These are phyloP conservation scores for Apotomis turbidana DNA, from an alignment of 2,888 invertebrate genomes.

Conservation along the genomic window DNA sequence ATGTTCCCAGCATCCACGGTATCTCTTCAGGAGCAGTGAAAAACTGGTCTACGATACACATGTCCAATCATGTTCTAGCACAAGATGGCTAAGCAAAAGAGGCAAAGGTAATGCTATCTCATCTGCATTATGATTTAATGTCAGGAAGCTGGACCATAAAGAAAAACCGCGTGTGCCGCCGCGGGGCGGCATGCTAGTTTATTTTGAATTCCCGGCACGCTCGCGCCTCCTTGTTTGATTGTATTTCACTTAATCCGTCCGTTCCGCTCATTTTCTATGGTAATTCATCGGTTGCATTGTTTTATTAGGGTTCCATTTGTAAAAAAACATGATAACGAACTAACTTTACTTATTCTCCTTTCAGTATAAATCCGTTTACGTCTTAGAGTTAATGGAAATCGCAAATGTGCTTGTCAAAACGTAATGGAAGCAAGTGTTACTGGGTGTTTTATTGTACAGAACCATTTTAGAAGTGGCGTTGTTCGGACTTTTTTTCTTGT, in stretches of 20 bases:
- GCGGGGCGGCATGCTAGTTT: conserved; percentile 50
- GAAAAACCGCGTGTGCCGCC: conserved; percentile 38
- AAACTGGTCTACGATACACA: no score
- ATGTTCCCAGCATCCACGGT: no score
- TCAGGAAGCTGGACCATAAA: conserved; percentile 31
- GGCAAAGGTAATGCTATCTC: conserved; percentile 14
- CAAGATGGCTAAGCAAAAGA: not conserved
- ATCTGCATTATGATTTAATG: conserved; percentile 28
- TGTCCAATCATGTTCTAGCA: no score
- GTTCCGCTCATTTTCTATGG: conserved; percentile 80
- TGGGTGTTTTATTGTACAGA: conserved; percentile 32
- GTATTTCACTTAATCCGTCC: conserved; percentile 79
- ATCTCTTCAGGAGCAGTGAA: no score
- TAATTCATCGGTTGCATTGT: conserved; percentile 78
- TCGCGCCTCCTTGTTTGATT: conserved; percentile 72
- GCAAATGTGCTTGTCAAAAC: conserved; percentile 25
- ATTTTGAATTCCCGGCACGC: conserved; percentile 66
- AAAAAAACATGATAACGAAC: conserved; percentile 8
- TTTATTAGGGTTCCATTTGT: conserved; percentile 68
- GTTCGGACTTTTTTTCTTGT: conserved; percentile 44
- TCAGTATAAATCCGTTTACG: conserved; percentile 12
- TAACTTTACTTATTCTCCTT: conserved; percentile 1
- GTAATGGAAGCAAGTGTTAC: conserved; percentile 14
- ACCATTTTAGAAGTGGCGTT: conserved; percentile 15
- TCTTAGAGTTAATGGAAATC: conserved; percentile 22